Percentiles rank a stretch among this genome's conserved stretches.
These are phyloP conservation scores for Oppia nitens DNA, from an alignment of 1,140 invertebrate species.

Conservation along the genomic window DNA sequence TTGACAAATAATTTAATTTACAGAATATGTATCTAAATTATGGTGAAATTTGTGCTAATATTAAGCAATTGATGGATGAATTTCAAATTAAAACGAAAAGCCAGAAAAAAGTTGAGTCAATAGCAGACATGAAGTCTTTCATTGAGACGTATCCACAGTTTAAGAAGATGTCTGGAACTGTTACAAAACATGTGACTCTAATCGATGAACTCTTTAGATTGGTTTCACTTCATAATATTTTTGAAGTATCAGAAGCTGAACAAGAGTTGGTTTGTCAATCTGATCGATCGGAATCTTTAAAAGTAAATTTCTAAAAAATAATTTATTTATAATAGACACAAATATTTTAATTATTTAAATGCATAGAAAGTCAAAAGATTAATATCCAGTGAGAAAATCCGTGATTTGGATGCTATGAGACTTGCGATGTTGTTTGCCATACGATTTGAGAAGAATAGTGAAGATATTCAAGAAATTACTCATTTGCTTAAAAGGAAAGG, in stretches of 20 bases:
- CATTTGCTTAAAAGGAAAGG: conserved; percentile 51
- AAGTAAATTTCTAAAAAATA: too few relatives aligned
- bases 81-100: conserved; percentile 90
- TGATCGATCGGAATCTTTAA: conserved; percentile 72
- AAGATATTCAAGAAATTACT: conserved; percentile 51
- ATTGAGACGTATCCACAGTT: conserved; percentile 96
- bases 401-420: conserved; percentile 60
- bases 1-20: too few relatives aligned
- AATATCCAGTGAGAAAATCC: conserved; percentile 47
- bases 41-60: conserved; percentile 93
- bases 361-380: conserved; percentile 49
- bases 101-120: conserved; percentile 94
- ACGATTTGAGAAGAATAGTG: conserved; percentile 69
- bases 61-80: conserved; percentile 92
- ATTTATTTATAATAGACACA: too few relatives aligned
- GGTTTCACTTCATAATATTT: conserved; percentile 55
- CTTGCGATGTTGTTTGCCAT: conserved; percentile 84
- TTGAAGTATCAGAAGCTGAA: conserved; percentile 88
- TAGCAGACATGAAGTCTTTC: conserved; percentile 96
- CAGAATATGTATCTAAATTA: conserved; percentile 92
- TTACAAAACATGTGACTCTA: conserved; percentile 89
- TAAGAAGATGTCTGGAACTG: conserved; percentile 97
- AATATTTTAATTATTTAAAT: too few relatives aligned
- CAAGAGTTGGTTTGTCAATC: conserved; percentile 86
- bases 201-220: conserved; percentile 80